Percentiles rank a stretch among this genome's conserved stretches.
These are phyloP conservation scores for Prietella phreatophila DNA, from an alignment of 2,113 vertebrate genomes.

Conservation along the genomic window DNA sequence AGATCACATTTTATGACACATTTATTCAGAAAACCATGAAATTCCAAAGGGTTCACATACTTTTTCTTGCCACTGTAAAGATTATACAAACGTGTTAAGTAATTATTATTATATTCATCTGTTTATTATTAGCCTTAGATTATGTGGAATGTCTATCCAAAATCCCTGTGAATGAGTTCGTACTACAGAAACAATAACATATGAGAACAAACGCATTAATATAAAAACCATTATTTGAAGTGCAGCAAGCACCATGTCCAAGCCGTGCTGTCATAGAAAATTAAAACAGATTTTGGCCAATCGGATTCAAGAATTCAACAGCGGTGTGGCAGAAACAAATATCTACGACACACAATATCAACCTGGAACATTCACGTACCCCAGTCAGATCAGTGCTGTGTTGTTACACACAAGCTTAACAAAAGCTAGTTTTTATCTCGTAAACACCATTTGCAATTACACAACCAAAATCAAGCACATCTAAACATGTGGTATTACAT, in stretches of 20 bases:
- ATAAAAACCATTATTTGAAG: neutral
- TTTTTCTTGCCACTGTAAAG: no score
- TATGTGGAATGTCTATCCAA: neutral
- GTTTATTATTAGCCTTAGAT: no score
- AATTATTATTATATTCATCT: no score
- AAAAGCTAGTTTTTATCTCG: neutral
- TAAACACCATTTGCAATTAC: neutral
- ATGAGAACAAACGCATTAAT: neutral
- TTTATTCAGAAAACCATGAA: no score
- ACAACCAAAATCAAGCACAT: conserved; percentile 1
- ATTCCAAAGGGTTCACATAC: no score
- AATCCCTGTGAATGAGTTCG: neutral
- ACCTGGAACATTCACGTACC: neutral
- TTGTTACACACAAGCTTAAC: neutral
- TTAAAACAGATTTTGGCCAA: neutral
- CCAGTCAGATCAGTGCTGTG: neutral
- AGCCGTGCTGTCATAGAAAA: no score
- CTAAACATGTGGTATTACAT: neutral
- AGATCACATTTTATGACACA: no score
- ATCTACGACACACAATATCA: neutral
- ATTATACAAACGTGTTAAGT: no score
- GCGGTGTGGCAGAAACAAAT: neutral
- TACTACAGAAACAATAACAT: neutral
- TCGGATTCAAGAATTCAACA: neutral
- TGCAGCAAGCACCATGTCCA: no score